Conservation (phyloP, 2,888 invertebrate genomes). For the Noctua fimbriata region DNA sequence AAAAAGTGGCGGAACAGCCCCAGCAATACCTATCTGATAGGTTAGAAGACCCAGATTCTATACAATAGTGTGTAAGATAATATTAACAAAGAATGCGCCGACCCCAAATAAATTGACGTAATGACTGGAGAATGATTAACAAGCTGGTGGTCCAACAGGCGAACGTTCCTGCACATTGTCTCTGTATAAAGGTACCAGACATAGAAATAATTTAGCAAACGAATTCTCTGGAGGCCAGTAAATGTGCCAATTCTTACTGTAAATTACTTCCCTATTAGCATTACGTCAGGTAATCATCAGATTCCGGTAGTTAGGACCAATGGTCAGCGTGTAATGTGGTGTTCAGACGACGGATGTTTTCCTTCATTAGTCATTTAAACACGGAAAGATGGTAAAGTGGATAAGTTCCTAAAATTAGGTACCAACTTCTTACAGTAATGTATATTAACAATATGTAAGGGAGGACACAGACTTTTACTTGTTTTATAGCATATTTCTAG, state of each 20-base stretch:
- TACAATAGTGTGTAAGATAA: no score
- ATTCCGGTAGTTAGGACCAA: slow-evolving; percentile 40
- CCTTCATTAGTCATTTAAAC: slow-evolving; percentile 48
- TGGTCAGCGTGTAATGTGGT: not conserved
- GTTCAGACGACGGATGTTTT: slow-evolving; percentile 27
- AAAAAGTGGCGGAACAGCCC: not conserved
- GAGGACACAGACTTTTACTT: not conserved
- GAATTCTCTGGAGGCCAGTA: slow-evolving; percentile 29
- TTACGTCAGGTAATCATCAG: slow-evolving; percentile 41
- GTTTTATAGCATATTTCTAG: not conserved
- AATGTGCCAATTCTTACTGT: slow-evolving; percentile 42
- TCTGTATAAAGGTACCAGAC: no score
- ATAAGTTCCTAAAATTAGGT: slow-evolving; percentile 31
- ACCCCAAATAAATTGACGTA: not conserved
- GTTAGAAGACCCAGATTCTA: no score
- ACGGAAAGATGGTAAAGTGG: slow-evolving; percentile 32
- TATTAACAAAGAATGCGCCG: not conserved
- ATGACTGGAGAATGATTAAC: no score
- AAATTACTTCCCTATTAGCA: slow-evolving; percentile 54
- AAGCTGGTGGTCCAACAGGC: not conserved
- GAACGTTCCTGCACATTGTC: not conserved
- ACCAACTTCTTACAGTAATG: not conserved
- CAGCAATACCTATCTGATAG: no score
- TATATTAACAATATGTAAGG: not conserved
- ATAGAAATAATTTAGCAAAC: slow-evolving; percentile 11